These are phyloP conservation scores for Drosophila buzzatii DNA, from an alignment of 2,888 invertebrate species.

Conservation along the genomic window DNA sequence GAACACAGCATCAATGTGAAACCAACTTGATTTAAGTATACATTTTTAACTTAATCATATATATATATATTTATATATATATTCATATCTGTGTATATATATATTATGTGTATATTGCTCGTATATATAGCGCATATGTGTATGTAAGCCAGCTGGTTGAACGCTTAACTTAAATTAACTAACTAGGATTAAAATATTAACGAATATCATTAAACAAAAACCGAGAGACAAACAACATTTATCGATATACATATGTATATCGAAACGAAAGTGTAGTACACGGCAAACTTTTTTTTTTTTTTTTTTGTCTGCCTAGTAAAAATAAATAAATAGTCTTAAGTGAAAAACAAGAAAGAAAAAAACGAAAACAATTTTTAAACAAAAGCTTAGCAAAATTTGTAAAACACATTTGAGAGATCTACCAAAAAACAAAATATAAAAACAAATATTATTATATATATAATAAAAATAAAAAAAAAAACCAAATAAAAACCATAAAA, in stretches of 20 bases:
- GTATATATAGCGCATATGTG: conserved; percentile 58
- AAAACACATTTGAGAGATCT: conserved; percentile 59
- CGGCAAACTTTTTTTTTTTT: conserved; percentile 38
- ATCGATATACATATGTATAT: conserved; percentile 23
- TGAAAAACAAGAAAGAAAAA: conserved; percentile 38
- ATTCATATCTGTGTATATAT: conserved; percentile 1
- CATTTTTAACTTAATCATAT: conserved; percentile 57
- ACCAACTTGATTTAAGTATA: conserved; percentile 41
- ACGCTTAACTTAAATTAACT: conserved; percentile 63
- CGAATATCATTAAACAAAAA: conserved; percentile 19
- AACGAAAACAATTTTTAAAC: conserved; percentile 18
- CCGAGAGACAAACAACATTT: conserved; percentile 8
- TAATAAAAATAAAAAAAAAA: neutral
- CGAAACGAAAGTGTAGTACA: conserved; percentile 45
- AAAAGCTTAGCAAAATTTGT: conserved; percentile 67
- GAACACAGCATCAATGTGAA: conserved; percentile 62
- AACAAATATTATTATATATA: conserved; percentile 11
- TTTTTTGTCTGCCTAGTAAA: conserved; percentile 65
- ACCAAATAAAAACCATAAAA: conserved; percentile 16
- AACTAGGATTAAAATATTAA: conserved; percentile 42
- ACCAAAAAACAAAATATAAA: conserved; percentile 33
- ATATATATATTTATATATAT: conserved; percentile 32
- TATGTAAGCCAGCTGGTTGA: conserved; percentile 52
- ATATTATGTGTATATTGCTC: conserved; percentile 49
- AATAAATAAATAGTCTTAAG: conserved; percentile 35